Base-by-base conservation (phyloP, 2,797 vertebrate species). In the Clarias pachynema region DNA sequence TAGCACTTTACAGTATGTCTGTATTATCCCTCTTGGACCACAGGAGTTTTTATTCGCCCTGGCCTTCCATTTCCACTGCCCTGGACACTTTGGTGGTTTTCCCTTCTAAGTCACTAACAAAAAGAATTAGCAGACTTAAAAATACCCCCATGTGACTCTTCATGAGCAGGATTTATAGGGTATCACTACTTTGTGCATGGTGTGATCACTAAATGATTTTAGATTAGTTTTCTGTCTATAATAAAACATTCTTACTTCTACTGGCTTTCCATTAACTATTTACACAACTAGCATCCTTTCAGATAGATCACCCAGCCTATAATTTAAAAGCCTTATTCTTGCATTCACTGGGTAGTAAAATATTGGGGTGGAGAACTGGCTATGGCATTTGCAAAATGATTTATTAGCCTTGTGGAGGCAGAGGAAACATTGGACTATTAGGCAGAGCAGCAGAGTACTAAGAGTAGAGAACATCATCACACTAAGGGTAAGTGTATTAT, bases 341-440 rank as follows among this genome's bases (percentile, higher is more conserved):
- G 91, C 92, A 89, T 86, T 84, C 86, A 86, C 78, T 85, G 37
- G 65, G 53, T 37, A 79, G 82, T 62, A 53, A 78, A 69, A 87
- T 91, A 86, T 89, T 86, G 88, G 90, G 88, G 91, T 86, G 83
- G 87, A 85, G 82, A 86, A 84, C 88, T 91, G 79, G 85, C 89
- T 84, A 81, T 89, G 89, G 82, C 92, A 93, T 94, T 93, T 91
- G 91, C 88, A 75, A 82, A 87, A 91, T 91, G 91, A 91, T 93
- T 92, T 92, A 94, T 94, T 90, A 91, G 91, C 89, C 84, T 90
- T 86, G 86, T 89, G 89, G 88, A 92, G 75, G 88, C 84, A 87
- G 88, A 92, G 91, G 90, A 88, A 87, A 90, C 90, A 89, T 91
- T 91, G 85, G 86, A 89, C 91, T 90, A 93, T 92, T 91, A 93